Percentiles rank a stretch among this genome's conserved stretches.
Evolutionary conservation across 2,113 vertebrate genomes (phyloP).

Genomic region (Rhizomys pruinosus): DNA sequence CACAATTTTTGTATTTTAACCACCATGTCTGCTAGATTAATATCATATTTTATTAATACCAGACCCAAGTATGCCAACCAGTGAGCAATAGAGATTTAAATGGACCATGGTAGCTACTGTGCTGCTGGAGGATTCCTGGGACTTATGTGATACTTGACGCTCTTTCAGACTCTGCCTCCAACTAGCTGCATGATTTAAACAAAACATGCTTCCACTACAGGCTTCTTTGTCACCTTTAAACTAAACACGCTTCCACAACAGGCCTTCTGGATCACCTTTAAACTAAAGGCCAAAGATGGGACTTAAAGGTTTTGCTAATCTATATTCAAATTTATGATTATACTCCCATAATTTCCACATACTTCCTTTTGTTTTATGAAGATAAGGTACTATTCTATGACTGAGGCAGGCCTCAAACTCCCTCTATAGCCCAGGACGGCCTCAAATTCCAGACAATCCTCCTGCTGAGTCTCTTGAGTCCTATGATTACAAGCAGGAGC

Average conservation of each 20-base stretch:
- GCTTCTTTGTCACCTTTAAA: slow-evolving; percentile 31
- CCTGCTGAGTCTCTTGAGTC: too few species aligned
- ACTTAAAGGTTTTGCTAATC: neutral
- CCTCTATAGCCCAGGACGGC: neutral
- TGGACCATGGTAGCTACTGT: neutral
- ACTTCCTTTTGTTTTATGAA: neutral
- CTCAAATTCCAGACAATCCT: neutral
- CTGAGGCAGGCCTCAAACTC: neutral
- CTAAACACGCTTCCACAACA: neutral
- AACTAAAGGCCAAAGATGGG: slow-evolving; percentile 4
- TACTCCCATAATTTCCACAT: slow-evolving; percentile 29
- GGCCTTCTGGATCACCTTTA: slow-evolving; percentile 3
- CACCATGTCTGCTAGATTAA: slow-evolving; percentile 17
- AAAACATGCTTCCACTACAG: neutral
- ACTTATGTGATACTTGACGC: neutral
- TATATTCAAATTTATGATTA: slow-evolving; percentile 1
- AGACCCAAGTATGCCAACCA: slow-evolving; percentile 18
- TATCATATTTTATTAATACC: slow-evolving; percentile 54
- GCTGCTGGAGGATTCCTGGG: neutral
- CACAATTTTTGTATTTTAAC: slow-evolving; percentile 39
- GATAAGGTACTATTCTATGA: neutral
- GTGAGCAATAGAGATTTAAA: slow-evolving; percentile 12
- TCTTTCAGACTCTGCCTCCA: neutral
- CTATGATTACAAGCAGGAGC: neutral
- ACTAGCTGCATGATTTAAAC: neutral